phyloP scores from a whole-genome alignment of 2,888 invertebrate genomes.

The Stenoptilia bipunctidactyla region DNA sequence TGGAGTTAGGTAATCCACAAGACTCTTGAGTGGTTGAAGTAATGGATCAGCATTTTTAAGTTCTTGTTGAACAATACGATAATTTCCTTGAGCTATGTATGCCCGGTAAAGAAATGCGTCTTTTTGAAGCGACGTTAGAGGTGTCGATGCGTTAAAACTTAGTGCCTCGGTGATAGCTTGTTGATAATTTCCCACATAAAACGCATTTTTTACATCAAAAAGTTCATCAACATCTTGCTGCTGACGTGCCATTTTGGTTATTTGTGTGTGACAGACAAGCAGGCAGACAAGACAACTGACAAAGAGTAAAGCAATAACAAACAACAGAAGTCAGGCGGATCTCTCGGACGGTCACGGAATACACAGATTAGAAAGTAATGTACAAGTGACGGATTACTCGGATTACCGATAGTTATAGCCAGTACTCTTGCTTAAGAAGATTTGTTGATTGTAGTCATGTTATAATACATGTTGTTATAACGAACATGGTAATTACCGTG shows the following conservation, averaged over 20 bases:
- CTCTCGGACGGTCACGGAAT: too few species aligned
- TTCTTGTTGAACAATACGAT: conserved; percentile 91
- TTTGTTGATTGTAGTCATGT: too few species aligned
- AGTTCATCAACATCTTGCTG: conserved; percentile 90
- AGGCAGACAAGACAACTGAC: too few species aligned
- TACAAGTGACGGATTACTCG: too few species aligned
- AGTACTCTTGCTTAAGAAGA: too few species aligned
- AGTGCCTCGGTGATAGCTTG: conserved; percentile 85
- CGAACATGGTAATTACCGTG: too few species aligned
- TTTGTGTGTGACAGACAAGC: too few species aligned
- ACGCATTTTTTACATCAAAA: conserved; percentile 97
- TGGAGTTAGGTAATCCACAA: conserved; percentile 90
- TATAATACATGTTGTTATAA: too few species aligned
- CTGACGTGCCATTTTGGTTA: conserved; percentile 80
- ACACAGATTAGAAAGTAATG: too few species aligned
- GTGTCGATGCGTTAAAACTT: conserved; percentile 43
- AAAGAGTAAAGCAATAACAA: too few species aligned
- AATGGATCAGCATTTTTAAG: conserved; percentile 83
- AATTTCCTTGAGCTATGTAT: conserved; percentile 93
- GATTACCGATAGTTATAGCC: too few species aligned
- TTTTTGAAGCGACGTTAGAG: conserved; percentile 78
- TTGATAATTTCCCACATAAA: conserved; percentile 96
- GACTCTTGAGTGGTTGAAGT: conserved; percentile 83
- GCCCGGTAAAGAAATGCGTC: conserved; percentile 91
- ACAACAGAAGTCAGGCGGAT: too few species aligned